These are phyloP conservation scores for Agrochola litura DNA, from an alignment of 2,888 invertebrate species.

Conservation along the genomic window DNA sequence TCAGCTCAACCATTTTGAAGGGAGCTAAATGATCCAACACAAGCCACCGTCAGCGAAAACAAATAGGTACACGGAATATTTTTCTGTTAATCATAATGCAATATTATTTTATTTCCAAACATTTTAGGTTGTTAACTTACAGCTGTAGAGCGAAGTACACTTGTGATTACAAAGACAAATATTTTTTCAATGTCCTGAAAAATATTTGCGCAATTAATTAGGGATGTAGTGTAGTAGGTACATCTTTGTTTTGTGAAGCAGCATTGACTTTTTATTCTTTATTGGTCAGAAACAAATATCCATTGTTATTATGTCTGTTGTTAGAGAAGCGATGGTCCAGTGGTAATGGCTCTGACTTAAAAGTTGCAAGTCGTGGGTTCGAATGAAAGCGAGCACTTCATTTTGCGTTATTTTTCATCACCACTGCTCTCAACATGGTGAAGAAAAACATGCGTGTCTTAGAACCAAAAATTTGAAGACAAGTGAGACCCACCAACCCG, in stretches of 20 bases:
- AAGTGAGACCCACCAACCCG: background rate
- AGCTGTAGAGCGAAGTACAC: conserved; percentile 11
- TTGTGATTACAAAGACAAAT: conserved; percentile 34
- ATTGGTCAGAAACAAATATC: background rate
- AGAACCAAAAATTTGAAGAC: background rate
- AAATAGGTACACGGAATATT: background rate
- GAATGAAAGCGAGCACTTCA: background rate
- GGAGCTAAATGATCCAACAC: too few relatives aligned
- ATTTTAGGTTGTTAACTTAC: conserved; percentile 21
- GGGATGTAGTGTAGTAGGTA: conserved; percentile 42
- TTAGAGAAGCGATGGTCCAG: background rate
- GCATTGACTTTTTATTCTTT: background rate
- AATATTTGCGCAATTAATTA: conserved; percentile 49
- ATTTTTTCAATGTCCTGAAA: conserved; percentile 37
- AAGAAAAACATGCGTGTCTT: background rate
- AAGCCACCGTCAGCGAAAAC: too few relatives aligned
- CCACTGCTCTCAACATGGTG: background rate
- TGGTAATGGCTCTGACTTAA: background rate
- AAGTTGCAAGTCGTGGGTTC: background rate
- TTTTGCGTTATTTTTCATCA: background rate
- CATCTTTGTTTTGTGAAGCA: conserved; percentile 6
- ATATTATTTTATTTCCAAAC: conserved; percentile 24
- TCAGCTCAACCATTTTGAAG: too few relatives aligned
- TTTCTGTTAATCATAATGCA: conserved; percentile 3
- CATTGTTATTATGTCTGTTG: background rate